phyloP scores from a whole-genome alignment of 2,888 invertebrate species.

The Julus scanicus region DNA sequence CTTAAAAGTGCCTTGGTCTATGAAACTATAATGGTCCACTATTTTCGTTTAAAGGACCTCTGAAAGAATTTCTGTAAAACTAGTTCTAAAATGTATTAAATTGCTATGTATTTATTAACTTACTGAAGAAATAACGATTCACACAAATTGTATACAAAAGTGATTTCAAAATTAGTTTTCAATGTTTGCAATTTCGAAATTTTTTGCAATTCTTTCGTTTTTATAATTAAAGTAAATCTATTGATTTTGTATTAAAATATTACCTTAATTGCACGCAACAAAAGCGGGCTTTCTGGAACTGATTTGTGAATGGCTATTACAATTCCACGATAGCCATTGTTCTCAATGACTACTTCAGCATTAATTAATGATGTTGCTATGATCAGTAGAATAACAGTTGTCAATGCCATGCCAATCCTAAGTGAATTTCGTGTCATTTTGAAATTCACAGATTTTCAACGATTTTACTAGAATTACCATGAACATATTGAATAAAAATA shows the following conservation, averaged over 20 bases:
- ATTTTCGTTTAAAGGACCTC: too few species aligned
- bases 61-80: too few species aligned
- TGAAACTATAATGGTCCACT: too few species aligned
- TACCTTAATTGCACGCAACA: slow-evolving; percentile 53
- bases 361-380: not conserved
- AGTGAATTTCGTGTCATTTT: not conserved
- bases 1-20: too few species aligned
- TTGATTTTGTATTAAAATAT: not conserved
- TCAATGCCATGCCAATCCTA: not conserved
- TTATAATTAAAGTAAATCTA: not conserved
- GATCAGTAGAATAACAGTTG: not conserved
- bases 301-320: slow-evolving; percentile 55
- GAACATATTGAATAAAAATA: too few species aligned
- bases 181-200: too few species aligned
- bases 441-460: not conserved
- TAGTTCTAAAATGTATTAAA: too few species aligned
- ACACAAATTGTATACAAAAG: too few species aligned
- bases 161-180: too few species aligned
- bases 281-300: slow-evolving; percentile 47
- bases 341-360: slow-evolving; percentile 51
- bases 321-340: slow-evolving; percentile 54
- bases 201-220: not conserved
- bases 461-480: too few species aligned
- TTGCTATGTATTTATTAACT: too few species aligned
- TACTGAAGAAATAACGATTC: too few species aligned